Evolutionary conservation across 2,113 vertebrate species (phyloP).

Genomic region (Apodemus sylvaticus): DNA sequence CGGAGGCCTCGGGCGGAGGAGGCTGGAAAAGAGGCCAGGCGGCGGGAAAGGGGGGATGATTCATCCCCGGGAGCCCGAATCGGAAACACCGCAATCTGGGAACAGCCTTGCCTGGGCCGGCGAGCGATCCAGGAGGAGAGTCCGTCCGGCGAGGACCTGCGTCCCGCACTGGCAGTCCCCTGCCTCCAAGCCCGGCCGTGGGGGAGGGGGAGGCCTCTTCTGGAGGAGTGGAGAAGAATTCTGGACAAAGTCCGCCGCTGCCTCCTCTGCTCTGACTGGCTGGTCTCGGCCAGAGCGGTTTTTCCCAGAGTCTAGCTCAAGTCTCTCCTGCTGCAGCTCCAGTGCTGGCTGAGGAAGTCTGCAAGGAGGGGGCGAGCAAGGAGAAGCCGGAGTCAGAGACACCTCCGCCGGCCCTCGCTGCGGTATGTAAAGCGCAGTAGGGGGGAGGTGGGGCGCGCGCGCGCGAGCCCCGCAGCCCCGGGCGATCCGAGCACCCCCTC

Average conservation of each 20-base stretch:
- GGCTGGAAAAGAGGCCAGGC: conserved; percentile 77
- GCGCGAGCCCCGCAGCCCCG: background rate
- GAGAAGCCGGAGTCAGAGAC: conserved; percentile 57
- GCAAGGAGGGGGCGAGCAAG: conserved; percentile 62
- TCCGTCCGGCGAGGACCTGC: background rate
- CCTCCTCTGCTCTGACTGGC: conserved; percentile 36
- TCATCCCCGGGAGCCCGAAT: conserved; percentile 74
- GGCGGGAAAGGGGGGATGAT: conserved; percentile 74
- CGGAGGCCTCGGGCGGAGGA: conserved; percentile 73
- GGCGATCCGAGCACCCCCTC: background rate
- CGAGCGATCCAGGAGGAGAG: conserved; percentile 18
- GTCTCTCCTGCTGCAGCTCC: conserved; percentile 73
- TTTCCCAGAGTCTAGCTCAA: conserved; percentile 69
- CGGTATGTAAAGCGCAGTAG: conserved; percentile 51
- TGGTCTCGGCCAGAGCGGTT: background rate
- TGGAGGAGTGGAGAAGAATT: conserved; percentile 16
- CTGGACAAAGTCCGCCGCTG: conserved; percentile 7
- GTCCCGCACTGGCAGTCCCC: background rate
- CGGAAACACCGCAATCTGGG: conserved; percentile 73
- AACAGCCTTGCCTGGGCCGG: conserved; percentile 61
- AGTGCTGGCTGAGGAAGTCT: conserved; percentile 53
- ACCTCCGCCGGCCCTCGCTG: conserved; percentile 64
- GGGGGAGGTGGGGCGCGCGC: conserved; percentile 14
- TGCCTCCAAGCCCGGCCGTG: background rate
- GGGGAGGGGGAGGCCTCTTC: conserved; percentile 8